Percentiles rank a stretch among this genome's conserved stretches.
phyloP scores from a whole-genome alignment of 2,888 invertebrate genomes.

The Oligia fasciuncula region DNA sequence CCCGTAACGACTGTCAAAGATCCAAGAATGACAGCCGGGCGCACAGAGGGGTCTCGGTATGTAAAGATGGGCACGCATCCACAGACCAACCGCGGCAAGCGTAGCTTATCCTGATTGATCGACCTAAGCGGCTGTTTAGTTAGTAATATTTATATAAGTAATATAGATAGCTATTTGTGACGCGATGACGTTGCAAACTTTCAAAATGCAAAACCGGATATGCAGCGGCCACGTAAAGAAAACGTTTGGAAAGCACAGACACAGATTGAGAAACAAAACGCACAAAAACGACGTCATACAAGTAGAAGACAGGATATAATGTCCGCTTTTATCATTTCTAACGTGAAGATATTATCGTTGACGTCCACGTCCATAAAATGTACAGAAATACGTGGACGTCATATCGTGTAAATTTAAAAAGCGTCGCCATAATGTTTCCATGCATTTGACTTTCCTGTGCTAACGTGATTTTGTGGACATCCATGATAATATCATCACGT shows the following conservation, averaged over 20 bases:
- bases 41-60: too few relatives aligned
- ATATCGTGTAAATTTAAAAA: background rate
- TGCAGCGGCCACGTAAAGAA: background rate
- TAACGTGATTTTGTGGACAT: background rate
- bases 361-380: background rate
- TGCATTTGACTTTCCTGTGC: background rate
- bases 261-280: background rate
- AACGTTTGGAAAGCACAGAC: background rate
- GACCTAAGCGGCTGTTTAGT: too few relatives aligned
- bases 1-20: too few relatives aligned
- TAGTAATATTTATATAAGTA: too few relatives aligned
- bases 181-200: background rate
- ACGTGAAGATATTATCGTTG: background rate
- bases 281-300: background rate
- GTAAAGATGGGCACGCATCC: too few relatives aligned
- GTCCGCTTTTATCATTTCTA: background rate
- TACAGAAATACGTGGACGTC: background rate
- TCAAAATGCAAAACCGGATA: background rate
- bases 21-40: too few relatives aligned
- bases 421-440: background rate
- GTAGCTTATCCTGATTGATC: too few relatives aligned
- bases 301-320: background rate
- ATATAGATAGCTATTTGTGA: too few relatives aligned
- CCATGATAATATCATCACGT: background rate
- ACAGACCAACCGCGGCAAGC: too few relatives aligned